Base-by-base conservation (phyloP, 2,113 vertebrate species). In the Catharus bicknelli region DNA sequence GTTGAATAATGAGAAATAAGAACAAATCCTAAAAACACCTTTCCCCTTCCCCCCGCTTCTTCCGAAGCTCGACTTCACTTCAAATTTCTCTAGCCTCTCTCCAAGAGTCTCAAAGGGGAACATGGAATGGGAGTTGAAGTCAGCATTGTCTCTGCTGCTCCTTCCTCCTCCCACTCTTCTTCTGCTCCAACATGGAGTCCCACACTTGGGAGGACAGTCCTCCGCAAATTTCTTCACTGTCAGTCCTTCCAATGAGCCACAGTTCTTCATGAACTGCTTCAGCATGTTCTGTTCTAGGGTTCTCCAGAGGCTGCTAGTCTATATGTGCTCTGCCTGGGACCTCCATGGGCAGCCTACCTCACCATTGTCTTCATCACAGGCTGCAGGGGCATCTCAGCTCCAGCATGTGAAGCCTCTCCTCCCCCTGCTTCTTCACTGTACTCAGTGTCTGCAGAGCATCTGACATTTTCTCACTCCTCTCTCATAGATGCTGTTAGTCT, bases 91-190 rank as follows among this genome's bases (percentile, higher is more conserved):
- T 47, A 11, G 13, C 11, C 11, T 38, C 13, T 40, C 13, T 58
- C 19, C 29, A 9, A 53, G 18, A 57, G 16, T 26, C 6, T 18
- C 3, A 7, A 29, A 81, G 23, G 6, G 27, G 12, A 7, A 32
- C 0, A 0, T 7, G 11, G 32, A 80, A 36, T 26, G 14, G 5
- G 4, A 16, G 4, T 61, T 76, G 32, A 3, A 21, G 25, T 45
- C 40, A 45, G 9, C 25, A 17, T 9, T 70, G 9, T 61, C 26
- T 88, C 53, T 72, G 47, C 36, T 47, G 5, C 19, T 73, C 13
- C 32, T 45, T 66, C 29, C 51, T 54, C 6, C 40, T 83, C 48
- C 17, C 21, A 42, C 13, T 62, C 25, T 73, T 55, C 8, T 7
- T 40, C 30, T 74, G 38, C 27, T 69, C 13, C 38, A 47, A 4